Evolutionary conservation across 92 coral and sea anemone genomes (phyloP).

Genomic region (Umimayanthus chanpuru): DNA sequence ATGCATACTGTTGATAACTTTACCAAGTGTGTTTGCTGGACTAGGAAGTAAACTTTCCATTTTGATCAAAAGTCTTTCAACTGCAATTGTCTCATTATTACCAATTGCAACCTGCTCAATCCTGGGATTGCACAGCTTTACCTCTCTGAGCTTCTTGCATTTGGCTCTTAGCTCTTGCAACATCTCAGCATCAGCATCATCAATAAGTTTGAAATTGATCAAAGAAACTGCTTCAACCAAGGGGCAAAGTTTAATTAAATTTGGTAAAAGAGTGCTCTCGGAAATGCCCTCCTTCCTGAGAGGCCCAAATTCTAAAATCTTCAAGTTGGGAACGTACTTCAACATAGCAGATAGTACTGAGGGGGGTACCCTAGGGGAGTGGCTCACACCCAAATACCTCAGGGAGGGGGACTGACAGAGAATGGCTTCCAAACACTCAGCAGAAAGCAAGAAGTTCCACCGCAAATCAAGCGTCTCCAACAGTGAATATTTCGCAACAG

Average conservation of each 20-base stretch:
- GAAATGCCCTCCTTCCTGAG: constrained; percentile 95
- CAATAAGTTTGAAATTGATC: constrained; percentile 89
- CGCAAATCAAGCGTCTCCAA: constrained; percentile 94
- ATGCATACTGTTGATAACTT: constrained; percentile 77
- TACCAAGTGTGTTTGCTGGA: constrained; percentile 93
- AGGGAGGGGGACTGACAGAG: constrained; percentile 93
- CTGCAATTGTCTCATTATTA: constrained; percentile 93
- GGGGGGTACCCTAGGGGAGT: constrained; percentile 99
- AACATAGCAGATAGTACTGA: constrained; percentile 90
- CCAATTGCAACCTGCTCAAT: constrained; percentile 99
- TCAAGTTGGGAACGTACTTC: constrained; percentile 84
- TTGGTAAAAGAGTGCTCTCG: constrained; percentile 85
- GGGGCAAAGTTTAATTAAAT: constrained; percentile 81
- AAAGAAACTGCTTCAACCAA: constrained; percentile 93
- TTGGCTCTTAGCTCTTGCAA: constrained; percentile 82
- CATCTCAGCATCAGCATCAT: constrained; percentile 73
- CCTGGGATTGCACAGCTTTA: constrained; percentile 93
- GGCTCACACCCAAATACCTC: constrained; percentile 98
- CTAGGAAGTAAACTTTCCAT: constrained; percentile 96
- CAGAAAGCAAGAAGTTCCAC: constrained; percentile 97
- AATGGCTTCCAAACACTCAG: constrained; percentile 95
- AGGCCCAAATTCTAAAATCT: constrained; percentile 97
- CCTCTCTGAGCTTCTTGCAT: constrained; percentile 87
- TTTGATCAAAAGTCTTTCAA: constrained; percentile 90
- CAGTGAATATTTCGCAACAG: constrained; percentile 71